Evolutionary conservation across 1,140 invertebrate species (phyloP), one percentile per base, ranked within the genome.

Genomic region (Archivesica marissinica): DNA sequence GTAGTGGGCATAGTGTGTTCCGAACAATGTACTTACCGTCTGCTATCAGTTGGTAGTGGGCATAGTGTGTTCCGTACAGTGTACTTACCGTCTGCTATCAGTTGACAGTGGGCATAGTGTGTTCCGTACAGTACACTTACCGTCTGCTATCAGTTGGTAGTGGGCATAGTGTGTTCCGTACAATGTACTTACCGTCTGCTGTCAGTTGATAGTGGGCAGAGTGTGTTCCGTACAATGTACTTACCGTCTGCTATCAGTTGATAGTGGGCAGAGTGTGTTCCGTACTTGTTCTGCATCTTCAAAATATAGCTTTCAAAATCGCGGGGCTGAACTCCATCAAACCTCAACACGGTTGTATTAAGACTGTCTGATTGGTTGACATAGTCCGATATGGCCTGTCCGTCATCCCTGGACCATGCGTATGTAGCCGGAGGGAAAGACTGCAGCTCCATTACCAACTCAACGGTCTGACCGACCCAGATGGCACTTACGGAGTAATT

Each of bases 281-380:
- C 76, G 33, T 44, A 64, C 35, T 41, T 25, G 33, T 78, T 78
- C n/a, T 41, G 2, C 54, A 78, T 61, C 13, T 38, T 64, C 17
- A 78, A 20, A 0, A 25, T 64, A 54, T 78, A 78, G 59, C 66
- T 78, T 25, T 59, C 76, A 78, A 78, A 78, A 41, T 64, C 52
- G 4, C 0, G 66, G 44, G 66, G 23, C 47, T 56, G 66, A 2
- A 78, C 11, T 3, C 25, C 25, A 7, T n/a, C 7, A 64, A 78
- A 54, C 38, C 20, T 3, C 6, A 70, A 47, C 2, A 25, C 25
- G 13, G 66, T 70, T 1, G 25, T 30, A 11, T 47, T 35, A 39
- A n/a, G 13, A 47, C 3, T 9, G 23, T 33, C 38, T 15, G 52
- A n/a, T 54, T 33, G 25, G n/a, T 25, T 30, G 30, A 30, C 23